Evolutionary conservation across 2,888 invertebrate species (phyloP), one percentile per base, ranked within the genome.

Genomic region (Cephalotes varians): DNA sequence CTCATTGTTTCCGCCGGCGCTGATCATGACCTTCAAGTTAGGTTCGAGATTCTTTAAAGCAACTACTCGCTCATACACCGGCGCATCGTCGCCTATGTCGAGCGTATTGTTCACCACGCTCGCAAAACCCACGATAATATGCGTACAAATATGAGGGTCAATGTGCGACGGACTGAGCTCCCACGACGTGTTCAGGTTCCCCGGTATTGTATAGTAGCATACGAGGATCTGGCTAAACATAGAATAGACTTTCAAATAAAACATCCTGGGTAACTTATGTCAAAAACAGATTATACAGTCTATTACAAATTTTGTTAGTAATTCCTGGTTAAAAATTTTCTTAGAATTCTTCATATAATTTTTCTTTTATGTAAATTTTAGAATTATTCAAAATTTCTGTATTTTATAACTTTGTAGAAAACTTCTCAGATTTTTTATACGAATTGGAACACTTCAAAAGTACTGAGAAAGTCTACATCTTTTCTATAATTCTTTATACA

Each of bases 101-200:
- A 98, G 94, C 10, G 95, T 95, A 87, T 96, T 96, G 91, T 97
- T 96, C 5, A 93, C 92, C 56, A 98, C 95, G 82, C 94, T 93
- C 31, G 97, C 97, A 95, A 97, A 97, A 60, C 97, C 98, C 81
- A 98, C 95, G 93, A 97, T 97, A 84, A 98, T 96, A 94, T 98
- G 98, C 1, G 98, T 98, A 93, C 98, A 98, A 81, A 98, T 95
- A 90, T 96, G 94, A 34, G 97, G 96, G 92, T 97, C 96, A 44
- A 98, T 95, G 89, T 95, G 94, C 49, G 94, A 92, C 7, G 97
- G 96, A 91, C 94, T 92, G 76, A 97, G 94, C 84, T 93, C 93
- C 76, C 91, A 90, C 79, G 87, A 90, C 89, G 93, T 93, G 88
- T 92, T 91, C 86, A 89, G 79, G 89, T 92, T 91, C 84, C 88